Conservation (phyloP, 1,140 invertebrate genomes). For the Brachionus rubens region DNA sequence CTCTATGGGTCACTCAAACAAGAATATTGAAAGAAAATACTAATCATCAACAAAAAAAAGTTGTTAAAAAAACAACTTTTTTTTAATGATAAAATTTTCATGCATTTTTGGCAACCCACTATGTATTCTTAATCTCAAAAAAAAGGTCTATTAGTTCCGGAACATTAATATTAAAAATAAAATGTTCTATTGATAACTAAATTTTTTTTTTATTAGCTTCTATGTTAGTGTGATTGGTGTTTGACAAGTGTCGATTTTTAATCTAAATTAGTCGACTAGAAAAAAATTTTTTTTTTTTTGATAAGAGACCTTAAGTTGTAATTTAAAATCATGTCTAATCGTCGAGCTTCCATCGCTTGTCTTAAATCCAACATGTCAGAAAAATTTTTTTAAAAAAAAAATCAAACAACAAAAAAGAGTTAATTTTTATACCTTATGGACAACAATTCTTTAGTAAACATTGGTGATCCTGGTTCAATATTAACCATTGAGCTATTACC, state of each 20-base stretch:
- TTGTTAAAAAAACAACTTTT: too few species aligned
- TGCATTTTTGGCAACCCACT: too few species aligned
- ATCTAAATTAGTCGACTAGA: conserved; percentile 16
- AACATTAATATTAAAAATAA: too few species aligned
- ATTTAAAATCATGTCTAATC: conserved; percentile 40
- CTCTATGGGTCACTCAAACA: too few species aligned
- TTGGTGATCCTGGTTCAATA: conserved; percentile 34
- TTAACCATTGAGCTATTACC: neutral
- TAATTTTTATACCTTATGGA: conserved; percentile 10
- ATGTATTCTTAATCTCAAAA: too few species aligned
- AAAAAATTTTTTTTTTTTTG: neutral
- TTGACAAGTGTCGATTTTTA: neutral
- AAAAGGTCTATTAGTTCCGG: too few species aligned
- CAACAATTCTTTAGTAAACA: conserved; percentile 30
- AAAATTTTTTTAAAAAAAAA: neutral
- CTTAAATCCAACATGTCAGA: conserved; percentile 7
- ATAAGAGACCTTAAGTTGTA: conserved; percentile 42
- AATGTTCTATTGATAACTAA: too few species aligned
- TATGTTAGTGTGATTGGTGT: neutral
- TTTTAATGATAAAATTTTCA: too few species aligned
- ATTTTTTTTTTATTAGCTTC: neutral
- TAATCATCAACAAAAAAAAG: too few species aligned
- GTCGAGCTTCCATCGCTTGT: conserved; percentile 45
- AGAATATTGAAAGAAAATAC: too few species aligned
- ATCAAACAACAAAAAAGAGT: conserved; percentile 1